Percentiles rank a stretch among this genome's conserved stretches.
phyloP scores from a whole-genome alignment of 2,797 vertebrate species.

The Hydrocynus forskahlii region DNA sequence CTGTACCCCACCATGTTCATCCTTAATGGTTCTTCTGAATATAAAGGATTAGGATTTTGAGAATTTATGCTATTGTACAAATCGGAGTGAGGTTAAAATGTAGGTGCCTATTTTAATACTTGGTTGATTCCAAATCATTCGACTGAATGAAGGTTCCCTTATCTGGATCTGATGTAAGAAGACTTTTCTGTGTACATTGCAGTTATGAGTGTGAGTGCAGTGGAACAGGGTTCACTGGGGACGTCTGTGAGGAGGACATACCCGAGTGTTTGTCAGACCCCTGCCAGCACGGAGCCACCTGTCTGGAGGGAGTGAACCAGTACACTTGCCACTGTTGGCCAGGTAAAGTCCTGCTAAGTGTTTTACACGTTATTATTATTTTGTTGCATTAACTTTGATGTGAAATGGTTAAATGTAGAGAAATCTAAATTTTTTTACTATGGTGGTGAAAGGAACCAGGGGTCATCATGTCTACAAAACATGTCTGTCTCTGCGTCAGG shows the following conservation, averaged over 20 bases:
- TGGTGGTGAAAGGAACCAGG: too few relatives aligned
- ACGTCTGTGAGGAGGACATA: constrained; percentile 86
- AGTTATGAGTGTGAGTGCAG: constrained; percentile 89
- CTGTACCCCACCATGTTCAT: too few relatives aligned
- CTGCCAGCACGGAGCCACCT: constrained; percentile 85
- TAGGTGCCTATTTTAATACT: too few relatives aligned
- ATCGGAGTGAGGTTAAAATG: too few relatives aligned
- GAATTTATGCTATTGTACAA: too few relatives aligned
- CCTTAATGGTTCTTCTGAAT: too few relatives aligned
- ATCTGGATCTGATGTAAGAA: neutral
- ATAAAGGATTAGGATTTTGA: too few relatives aligned
- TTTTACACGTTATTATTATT: neutral
- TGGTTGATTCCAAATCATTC: neutral
- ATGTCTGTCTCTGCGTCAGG: too few relatives aligned
- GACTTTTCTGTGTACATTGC: constrained; percentile 13
- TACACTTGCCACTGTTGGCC: constrained; percentile 90
- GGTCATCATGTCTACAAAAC: too few relatives aligned
- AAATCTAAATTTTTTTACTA: too few relatives aligned
- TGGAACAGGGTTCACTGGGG: constrained; percentile 85
- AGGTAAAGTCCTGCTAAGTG: constrained; percentile 72
- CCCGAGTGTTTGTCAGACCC: constrained; percentile 89
- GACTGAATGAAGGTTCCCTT: too few relatives aligned
- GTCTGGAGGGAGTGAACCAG: constrained; percentile 82
- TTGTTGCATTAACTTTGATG: neutral
- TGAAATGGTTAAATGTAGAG: too few relatives aligned